Conservation (phyloP, 2,888 invertebrate genomes). For the Argyresthia goedartella region DNA sequence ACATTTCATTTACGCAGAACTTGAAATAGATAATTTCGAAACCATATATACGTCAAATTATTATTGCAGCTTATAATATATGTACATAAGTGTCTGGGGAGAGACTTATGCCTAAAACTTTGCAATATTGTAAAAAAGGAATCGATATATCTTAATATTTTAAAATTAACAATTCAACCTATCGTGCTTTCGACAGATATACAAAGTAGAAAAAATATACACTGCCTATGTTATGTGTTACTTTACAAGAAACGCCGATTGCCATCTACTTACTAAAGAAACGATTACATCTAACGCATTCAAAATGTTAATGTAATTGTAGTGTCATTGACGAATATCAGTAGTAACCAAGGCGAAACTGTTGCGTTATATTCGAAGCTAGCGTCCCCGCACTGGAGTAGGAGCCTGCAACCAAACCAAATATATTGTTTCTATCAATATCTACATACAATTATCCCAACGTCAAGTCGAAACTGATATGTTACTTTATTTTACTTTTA, state of each 20-base stretch:
- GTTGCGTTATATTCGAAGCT: conserved; percentile 19
- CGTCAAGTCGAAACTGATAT: too few species aligned
- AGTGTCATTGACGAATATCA: too few species aligned
- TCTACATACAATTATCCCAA: too few species aligned
- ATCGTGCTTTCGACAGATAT: conserved; percentile 45
- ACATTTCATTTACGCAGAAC: conserved; percentile 3
- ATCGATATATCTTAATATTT: conserved; percentile 28
- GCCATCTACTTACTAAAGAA: conserved; percentile 11
- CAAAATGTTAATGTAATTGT: too few species aligned
- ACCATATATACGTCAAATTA: too few species aligned
- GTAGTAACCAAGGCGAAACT: conserved; percentile 6
- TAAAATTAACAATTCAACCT: conserved; percentile 34
- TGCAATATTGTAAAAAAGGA: conserved; percentile 45
- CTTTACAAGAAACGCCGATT: conserved; percentile 30
- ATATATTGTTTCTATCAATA: too few species aligned
- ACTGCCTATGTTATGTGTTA: conserved; percentile 32
- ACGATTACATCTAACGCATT: conserved; percentile 9
- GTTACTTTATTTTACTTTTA: too few species aligned
- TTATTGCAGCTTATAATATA: conserved; percentile 1
- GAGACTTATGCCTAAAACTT: conserved; percentile 36
- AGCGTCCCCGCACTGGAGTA: too few species aligned
- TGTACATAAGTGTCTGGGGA: conserved; percentile 17
- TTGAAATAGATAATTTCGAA: too few species aligned
- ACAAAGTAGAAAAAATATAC: conserved; percentile 67
- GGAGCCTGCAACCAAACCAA: too few species aligned